Evolutionary conservation across 2,888 invertebrate genomes (phyloP).

Genomic region (Agonopterix arenella): DNA sequence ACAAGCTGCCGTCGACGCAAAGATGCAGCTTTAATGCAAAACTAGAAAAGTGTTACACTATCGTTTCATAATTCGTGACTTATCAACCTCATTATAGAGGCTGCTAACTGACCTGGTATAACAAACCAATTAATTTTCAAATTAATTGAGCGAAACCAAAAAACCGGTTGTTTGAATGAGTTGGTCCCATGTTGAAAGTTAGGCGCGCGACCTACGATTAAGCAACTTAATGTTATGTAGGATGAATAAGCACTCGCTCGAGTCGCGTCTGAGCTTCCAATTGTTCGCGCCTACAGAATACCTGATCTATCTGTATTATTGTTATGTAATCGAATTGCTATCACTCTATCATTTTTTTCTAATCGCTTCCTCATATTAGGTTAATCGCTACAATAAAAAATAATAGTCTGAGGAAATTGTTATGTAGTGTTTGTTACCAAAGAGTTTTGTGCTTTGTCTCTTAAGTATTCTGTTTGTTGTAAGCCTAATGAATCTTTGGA

Average conservation of each 20-base stretch:
- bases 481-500: no score
- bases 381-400: no score
- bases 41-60: neutral
- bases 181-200: conserved; percentile 59
- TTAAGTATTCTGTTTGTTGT: no score
- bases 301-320: no score
- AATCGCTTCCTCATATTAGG: no score
- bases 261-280: conserved; percentile 1
- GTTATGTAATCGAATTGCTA: no score
- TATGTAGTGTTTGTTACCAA: no score
- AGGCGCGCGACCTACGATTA: conserved; percentile 59
- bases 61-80: conserved; percentile 47
- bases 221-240: conserved; percentile 54
- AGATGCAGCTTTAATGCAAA: no score
- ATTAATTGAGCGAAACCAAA: conserved; percentile 56
- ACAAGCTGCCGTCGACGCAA: neutral
- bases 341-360: no score
- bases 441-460: no score
- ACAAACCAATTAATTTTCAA: conserved; percentile 61
- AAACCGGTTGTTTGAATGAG: conserved; percentile 55
- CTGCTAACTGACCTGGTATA: conserved; percentile 42
- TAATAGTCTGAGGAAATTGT: no score
- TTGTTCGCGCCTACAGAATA: conserved; percentile 6
- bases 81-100: conserved; percentile 46
- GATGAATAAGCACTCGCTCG: conserved; percentile 29